Evolutionary conservation across 1,140 invertebrate genomes (phyloP).

Genomic region (Drosophila gunungcola): DNA sequence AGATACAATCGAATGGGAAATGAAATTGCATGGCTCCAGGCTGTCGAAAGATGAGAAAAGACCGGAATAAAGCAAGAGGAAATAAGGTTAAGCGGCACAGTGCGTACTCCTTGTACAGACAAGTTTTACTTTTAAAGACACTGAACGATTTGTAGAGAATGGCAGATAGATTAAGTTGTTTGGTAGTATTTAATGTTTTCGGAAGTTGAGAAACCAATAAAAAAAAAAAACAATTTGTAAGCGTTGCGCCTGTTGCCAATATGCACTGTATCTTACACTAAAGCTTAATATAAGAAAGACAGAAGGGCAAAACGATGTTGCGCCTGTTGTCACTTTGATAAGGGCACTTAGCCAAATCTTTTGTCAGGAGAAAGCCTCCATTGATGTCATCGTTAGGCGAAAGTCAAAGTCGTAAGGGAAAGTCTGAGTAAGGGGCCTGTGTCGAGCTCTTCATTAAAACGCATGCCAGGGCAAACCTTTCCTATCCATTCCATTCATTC

Average conservation of each 20-base stretch:
- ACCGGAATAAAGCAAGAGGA: not conserved
- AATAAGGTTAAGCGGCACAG: not conserved
- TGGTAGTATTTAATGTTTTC: too few relatives aligned
- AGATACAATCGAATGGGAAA: conserved; percentile 22
- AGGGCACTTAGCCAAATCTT: conserved; percentile 74
- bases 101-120: not conserved
- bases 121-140: not conserved
- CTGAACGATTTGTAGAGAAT: not conserved
- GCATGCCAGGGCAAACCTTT: conserved; percentile 7
- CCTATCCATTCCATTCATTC: conserved; percentile 20
- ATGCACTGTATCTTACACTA: conserved; percentile 1
- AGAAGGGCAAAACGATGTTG: conserved; percentile 38
- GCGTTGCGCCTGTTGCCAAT: too few relatives aligned
- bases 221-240: too few relatives aligned
- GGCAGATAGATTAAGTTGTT: too few relatives aligned
- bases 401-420: conserved; percentile 54
- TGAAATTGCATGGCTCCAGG: conserved; percentile 20
- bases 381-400: conserved; percentile 46
- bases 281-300: conserved; percentile 26
- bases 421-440: conserved; percentile 27
- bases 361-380: conserved; percentile 28
- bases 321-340: conserved; percentile 79
- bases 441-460: conserved; percentile 58
- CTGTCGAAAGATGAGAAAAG: conserved; percentile 9
- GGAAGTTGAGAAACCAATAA: not conserved